Conservation (phyloP, 2,888 invertebrate genomes). For the Entomobrya multifasciata region DNA sequence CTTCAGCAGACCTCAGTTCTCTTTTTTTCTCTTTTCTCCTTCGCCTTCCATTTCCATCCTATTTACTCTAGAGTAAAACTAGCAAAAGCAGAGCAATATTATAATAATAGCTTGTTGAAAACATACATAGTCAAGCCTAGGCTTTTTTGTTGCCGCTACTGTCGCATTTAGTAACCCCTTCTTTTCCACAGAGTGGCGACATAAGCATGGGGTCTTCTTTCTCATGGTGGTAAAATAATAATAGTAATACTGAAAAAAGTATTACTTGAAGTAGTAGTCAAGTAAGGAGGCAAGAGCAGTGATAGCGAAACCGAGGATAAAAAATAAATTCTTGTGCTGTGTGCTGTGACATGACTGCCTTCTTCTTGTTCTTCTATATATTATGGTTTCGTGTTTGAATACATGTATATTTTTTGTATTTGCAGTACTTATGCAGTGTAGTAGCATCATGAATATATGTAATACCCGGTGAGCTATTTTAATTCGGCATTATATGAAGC, state of each 20-base stretch:
- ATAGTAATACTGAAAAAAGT: constrained; percentile 6
- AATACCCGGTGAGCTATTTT: not conserved
- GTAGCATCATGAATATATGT: constrained; percentile 28
- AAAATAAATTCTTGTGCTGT: constrained; percentile 9
- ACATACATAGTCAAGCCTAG: not conserved
- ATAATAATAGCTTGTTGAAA: constrained; percentile 1
- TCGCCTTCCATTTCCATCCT: constrained; percentile 13
- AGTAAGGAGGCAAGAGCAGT: not conserved
- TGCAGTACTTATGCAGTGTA: constrained; percentile 19
- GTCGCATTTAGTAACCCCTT: constrained; percentile 15
- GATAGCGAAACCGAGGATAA: constrained; percentile 2
- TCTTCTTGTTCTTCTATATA: too few species aligned
- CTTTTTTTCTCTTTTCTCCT: not conserved
- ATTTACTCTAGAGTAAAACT: not conserved
- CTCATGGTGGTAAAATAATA: constrained; percentile 29
- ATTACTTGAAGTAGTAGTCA: not conserved
- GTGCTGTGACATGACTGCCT: not conserved
- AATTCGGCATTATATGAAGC: not conserved
- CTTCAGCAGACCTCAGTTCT: not conserved
- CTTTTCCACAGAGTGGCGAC: not conserved
- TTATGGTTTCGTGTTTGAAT: too few species aligned
- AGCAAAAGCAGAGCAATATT: not conserved
- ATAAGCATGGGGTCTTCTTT: not conserved
- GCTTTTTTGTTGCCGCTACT: constrained; percentile 16
- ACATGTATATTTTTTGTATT: too few species aligned